Evolutionary conservation across 2,113 vertebrate species (phyloP), one percentile per base, ranked within the genome.

Genomic region (Cyprinodon tularosa): DNA sequence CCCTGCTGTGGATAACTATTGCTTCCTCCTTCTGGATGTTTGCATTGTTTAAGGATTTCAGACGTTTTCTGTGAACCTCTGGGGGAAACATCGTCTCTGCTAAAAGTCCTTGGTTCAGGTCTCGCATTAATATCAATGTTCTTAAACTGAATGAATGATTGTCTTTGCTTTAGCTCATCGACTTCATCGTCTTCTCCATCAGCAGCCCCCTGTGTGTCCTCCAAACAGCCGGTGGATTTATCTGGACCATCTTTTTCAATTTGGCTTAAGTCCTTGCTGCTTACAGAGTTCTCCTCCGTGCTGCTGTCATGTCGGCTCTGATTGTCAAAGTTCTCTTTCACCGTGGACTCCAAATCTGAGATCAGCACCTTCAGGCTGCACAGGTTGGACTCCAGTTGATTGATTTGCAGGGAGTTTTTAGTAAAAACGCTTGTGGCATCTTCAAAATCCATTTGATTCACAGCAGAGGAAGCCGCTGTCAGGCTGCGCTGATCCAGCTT

Each of bases 311-410:
- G 60, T 38, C 71, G 79, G 36, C 75, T 70, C 17, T 17, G 64
- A 44, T 66, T 72, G 10, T 65, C 68, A 6, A 87, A 45, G 8
- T 85, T 89, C 53, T 83, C 82, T 60, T 85, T 83, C 37, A 94
- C 72, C 0, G 86, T 91, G 9, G 86, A 90, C 86, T 93, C 92
- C 74, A 95, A 78, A 80, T 93, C 91, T 20, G 87, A 91, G 79
- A 94, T 93, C 59, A 92, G 38, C 2, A 80, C 70, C 85, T 93
- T 94, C 3, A 94, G 77, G 66, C 84, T 83, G 40, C 84, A 92
- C 60, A 94, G 84, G 77, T 89, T 92, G 13, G 88, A 75, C 86
- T 94, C 93, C 0, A 94, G 86, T 62, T 91, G 86, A 48, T 92
- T 80, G 4, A 94, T 91, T 81, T 92, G 88, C 73, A 82, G 84